Conservation (phyloP, 1,140 invertebrate species). For the Megalonaias nervosa region DNA sequence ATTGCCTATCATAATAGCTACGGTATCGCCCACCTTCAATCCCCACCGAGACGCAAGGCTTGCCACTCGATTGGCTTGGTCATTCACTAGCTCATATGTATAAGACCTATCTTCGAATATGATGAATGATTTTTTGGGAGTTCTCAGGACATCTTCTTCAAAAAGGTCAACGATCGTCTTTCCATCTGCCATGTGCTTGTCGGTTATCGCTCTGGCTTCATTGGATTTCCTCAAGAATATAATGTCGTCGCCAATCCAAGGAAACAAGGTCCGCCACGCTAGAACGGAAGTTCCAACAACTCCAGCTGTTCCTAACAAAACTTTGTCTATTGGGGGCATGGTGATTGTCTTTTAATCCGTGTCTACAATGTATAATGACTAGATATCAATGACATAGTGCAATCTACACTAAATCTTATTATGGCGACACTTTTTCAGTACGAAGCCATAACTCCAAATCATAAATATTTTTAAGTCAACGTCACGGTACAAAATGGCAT, state of each 20-base stretch:
- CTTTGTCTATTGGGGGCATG: conserved; percentile 10
- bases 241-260: conserved; percentile 47
- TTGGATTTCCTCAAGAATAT: conserved; percentile 29
- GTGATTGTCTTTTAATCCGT: too few species aligned
- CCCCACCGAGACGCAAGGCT: conserved; percentile 42
- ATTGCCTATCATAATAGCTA: conserved; percentile 59
- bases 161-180: conserved; percentile 54
- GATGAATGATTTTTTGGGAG: conserved; percentile 47
- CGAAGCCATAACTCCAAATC: too few species aligned
- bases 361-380: too few species aligned
- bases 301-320: conserved; percentile 27
- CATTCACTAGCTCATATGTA: conserved; percentile 55
- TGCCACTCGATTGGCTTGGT: conserved; percentile 57
- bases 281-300: conserved; percentile 24
- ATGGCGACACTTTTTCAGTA: too few species aligned
- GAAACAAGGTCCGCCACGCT: conserved; percentile 44
- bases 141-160: conserved; percentile 46
- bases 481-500: too few species aligned
- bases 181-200: conserved; percentile 16
- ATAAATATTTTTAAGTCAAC: too few species aligned
- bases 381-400: too few species aligned
- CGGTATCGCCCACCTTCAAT: conserved; percentile 46
- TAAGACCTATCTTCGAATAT: conserved; percentile 58
- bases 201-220: conserved; percentile 4
- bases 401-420: too few species aligned